Conservation (phyloP, 2,113 vertebrate species). For the Oostethus manadensis region DNA sequence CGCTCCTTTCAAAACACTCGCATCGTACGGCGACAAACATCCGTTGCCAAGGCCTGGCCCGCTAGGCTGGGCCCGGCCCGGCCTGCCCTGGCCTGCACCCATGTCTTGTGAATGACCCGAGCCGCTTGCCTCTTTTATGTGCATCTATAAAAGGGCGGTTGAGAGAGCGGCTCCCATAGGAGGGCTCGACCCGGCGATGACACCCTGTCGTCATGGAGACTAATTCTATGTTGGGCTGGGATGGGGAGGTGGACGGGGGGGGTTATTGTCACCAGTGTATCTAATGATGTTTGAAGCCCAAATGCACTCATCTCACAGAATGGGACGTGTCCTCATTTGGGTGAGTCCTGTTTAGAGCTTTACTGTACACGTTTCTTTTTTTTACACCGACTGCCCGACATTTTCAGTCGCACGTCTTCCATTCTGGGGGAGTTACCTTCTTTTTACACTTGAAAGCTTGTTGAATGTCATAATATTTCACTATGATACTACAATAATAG, state of each 20-base stretch:
- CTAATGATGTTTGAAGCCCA: slow-evolving; percentile 62
- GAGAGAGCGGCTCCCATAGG: slow-evolving; percentile 61
- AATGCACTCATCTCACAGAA: slow-evolving; percentile 40
- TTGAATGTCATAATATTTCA: too few species aligned
- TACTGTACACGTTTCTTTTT: neutral
- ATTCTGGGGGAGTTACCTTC: too few species aligned
- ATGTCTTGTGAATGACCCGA: slow-evolving; percentile 66
- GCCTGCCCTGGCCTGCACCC: slow-evolving; percentile 44
- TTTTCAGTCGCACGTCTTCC: neutral
- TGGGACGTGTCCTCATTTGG: slow-evolving; percentile 30
- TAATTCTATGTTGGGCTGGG: slow-evolving; percentile 65
- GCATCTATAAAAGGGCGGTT: slow-evolving; percentile 60
- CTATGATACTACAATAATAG: too few species aligned
- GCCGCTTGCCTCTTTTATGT: slow-evolving; percentile 59
- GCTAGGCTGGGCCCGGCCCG: slow-evolving; percentile 38
- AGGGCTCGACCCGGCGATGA: slow-evolving; percentile 73
- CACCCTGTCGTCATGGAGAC: slow-evolving; percentile 72
- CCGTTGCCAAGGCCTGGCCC: slow-evolving; percentile 59
- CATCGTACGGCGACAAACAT: slow-evolving; percentile 66
- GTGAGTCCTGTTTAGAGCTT: slow-evolving; percentile 2
- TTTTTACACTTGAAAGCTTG: too few species aligned
- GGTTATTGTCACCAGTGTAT: slow-evolving; percentile 49
- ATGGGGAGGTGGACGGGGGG: slow-evolving; percentile 18
- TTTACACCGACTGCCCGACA: neutral
- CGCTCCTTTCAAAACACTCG: slow-evolving; percentile 55